Conservation (phyloP, 2,797 vertebrate genomes). For the Tenualosa thibaudeaui region DNA sequence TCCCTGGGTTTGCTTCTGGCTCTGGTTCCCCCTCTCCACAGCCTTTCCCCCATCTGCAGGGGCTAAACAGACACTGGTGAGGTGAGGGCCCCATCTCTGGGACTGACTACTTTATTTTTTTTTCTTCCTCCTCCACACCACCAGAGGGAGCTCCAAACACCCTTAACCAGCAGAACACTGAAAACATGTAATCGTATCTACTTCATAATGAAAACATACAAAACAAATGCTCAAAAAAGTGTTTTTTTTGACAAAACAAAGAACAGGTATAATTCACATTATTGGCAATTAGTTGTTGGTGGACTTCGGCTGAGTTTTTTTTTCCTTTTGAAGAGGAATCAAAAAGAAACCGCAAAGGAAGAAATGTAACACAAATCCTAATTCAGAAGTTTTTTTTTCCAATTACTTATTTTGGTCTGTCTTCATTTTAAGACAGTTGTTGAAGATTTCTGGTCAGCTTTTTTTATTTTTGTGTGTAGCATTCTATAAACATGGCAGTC, state of each 20-base stretch:
- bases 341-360: conserved; percentile 46
- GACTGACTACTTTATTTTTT: conserved; percentile 14
- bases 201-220: conserved; percentile 25
- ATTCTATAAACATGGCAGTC: conserved; percentile 52
- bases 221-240: background rate
- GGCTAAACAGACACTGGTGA: background rate
- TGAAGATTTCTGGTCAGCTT: conserved; percentile 53
- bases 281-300: background rate
- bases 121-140: background rate
- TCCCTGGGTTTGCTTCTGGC: background rate
- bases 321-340: conserved; percentile 41
- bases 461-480: conserved; percentile 59
- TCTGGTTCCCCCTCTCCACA: background rate
- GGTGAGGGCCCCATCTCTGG: conserved; percentile 2
- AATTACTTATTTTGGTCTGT: conserved; percentile 39
- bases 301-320: conserved; percentile 20
- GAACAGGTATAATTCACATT: background rate
- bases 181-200: conserved; percentile 27
- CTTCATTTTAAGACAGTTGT: conserved; percentile 57
- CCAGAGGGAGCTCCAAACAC: conserved; percentile 15
- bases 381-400: conserved; percentile 44
- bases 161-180: conserved; percentile 21
- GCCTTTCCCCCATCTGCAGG: background rate
- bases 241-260: conserved; percentile 18
- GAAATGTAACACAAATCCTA: conserved; percentile 52